Evolutionary conservation across 1,140 invertebrate genomes (phyloP), one percentile per base, ranked within the genome.

Genomic region (Ooceraea biroi): DNA sequence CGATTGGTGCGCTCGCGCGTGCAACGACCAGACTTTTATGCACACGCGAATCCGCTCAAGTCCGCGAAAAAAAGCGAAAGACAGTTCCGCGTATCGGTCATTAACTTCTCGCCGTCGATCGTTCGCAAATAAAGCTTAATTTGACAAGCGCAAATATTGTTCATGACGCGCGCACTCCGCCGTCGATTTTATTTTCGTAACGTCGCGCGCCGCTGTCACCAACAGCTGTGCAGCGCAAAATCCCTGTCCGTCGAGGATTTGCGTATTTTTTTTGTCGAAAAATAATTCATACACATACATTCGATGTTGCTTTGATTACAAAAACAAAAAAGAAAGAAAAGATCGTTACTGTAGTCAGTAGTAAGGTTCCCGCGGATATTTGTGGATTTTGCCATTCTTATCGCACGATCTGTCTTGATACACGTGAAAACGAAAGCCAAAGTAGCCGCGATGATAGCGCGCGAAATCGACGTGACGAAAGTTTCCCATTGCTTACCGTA

Each of bases 111-210:
- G 4, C 61, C 12, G 5, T 65, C 27, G 7, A 41, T 55, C 74
- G 48, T 50, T 19, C 27, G 27, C 36, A 27, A 69, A 57, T 30
- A 44, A 52, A 57, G 69, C 25, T 68, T 68, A 12, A 78, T 55
- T 57, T 48, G 48, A 55, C 48, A 78, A 55, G 46, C 63, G 22
- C 63, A 69, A 69, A 68, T 41, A 66, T 57, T 78, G 55, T 44
- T 68, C 30, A 52, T 30, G 48, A 69, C 46, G 66, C 30, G 63
- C 41, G 17, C 17, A 36, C 30, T 41, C 27, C n/a, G 55, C 7
- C 41, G 25, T 12, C 57, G 55, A 30, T 55, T 17, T 30, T 41
- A 44, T 60, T 58, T 60, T 73, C 55, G 22, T 25, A 44, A 46
- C 25, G n/a, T 57, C 69, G 68, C 30, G 50, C 50, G 3, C 14